Percentiles rank a stretch among this genome's conserved stretches.
phyloP scores from a whole-genome alignment of 1,140 invertebrate genomes.

The Orchesella cincta region DNA sequence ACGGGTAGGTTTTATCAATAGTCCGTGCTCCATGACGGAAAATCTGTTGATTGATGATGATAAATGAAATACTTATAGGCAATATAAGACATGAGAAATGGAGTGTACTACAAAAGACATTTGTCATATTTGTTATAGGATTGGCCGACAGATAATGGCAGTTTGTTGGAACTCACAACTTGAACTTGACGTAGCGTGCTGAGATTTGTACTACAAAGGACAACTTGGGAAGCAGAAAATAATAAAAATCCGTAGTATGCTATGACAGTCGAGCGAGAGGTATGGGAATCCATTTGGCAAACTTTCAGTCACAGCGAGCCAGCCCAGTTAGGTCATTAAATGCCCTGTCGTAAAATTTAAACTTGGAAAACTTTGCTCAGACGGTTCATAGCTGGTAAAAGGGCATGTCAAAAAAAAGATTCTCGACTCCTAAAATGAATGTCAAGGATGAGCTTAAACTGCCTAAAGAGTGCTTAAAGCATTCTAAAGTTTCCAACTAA shows the following conservation, averaged over 20 bases:
- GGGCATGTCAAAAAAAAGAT: too few species aligned
- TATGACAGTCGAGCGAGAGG: too few species aligned
- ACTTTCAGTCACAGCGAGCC: too few species aligned
- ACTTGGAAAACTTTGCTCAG: too few species aligned
- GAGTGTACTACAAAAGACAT: not conserved
- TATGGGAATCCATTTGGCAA: too few species aligned
- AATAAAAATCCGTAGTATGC: not conserved
- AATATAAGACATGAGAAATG: not conserved
- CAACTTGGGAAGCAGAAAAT: not conserved
- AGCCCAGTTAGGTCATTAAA: too few species aligned
- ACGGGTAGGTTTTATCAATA: conserved; percentile 33
- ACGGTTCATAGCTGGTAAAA: too few species aligned
- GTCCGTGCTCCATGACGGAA: conserved; percentile 43
- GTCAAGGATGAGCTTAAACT: too few species aligned
- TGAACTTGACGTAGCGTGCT: not conserved
- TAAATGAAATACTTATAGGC: not conserved
- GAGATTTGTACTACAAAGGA: not conserved
- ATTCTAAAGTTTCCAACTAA: too few species aligned
- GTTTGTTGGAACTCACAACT: conserved; percentile 3
- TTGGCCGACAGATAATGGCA: not conserved
- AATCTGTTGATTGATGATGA: conserved; percentile 24
- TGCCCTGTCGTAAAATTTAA: not conserved
- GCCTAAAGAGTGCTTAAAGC: too few species aligned
- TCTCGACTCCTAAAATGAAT: too few species aligned
- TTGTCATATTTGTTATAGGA: not conserved